A percentile compares a stretch with the other conserved stretches of the same genome.
Conservation (phyloP, 2,797 vertebrate species). For the Danionella dracula region DNA sequence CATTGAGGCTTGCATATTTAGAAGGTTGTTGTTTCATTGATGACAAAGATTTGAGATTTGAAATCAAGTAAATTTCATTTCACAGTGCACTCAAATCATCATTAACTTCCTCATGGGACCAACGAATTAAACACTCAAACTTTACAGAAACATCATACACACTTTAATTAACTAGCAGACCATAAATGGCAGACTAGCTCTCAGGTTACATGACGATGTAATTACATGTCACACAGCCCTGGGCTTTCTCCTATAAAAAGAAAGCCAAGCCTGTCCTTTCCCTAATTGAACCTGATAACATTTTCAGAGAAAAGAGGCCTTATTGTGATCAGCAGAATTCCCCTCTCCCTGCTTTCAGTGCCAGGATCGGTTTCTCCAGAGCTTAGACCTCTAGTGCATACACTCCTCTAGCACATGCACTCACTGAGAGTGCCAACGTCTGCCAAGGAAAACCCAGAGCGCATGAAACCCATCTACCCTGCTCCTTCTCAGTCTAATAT, state of each 20-base stretch:
- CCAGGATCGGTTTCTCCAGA: conserved; percentile 65
- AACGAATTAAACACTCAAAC: not conserved
- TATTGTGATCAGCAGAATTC: conserved; percentile 64
- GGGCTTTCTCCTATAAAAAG: conserved; percentile 44
- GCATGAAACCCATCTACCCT: conserved; percentile 17
- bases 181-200: conserved; percentile 27
- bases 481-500: conserved; percentile 48
- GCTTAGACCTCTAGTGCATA: conserved; percentile 12
- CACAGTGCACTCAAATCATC: no score
- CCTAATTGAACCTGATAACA: conserved; percentile 68
- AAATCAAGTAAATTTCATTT: no score
- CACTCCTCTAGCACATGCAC: conserved; percentile 3
- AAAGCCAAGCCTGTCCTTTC: conserved; percentile 42
- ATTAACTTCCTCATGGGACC: conserved; percentile 7
- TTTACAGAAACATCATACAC: conserved; percentile 13
- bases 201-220: conserved; percentile 26
- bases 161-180: conserved; percentile 31
- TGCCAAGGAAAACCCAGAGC: conserved; percentile 24
- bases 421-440: not conserved
- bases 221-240: conserved; percentile 28
- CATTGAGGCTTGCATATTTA: no score
- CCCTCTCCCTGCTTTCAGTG: conserved; percentile 33
- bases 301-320: conserved; percentile 67
- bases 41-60: no score
- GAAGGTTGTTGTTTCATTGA: no score